Conservation (phyloP, 2,797 vertebrate genomes). For the Acridotheres tristis region DNA sequence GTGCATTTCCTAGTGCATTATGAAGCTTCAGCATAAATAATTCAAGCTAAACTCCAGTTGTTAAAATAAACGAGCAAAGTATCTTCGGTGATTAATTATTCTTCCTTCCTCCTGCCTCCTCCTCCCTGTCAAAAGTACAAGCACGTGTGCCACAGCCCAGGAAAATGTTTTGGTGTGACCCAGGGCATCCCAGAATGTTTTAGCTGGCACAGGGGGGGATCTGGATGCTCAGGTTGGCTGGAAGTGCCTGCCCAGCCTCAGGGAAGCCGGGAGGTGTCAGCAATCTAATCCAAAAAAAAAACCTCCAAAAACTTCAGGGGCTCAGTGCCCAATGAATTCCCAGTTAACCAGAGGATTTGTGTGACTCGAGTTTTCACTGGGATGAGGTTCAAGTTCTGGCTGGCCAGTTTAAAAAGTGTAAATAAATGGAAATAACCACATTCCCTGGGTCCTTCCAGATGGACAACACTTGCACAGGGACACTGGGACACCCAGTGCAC, state of each 20-base stretch:
- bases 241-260: background rate
- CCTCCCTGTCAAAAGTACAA: background rate
- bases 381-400: background rate
- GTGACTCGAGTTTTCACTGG: background rate
- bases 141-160: background rate
- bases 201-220: background rate
- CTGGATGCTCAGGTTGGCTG: accelerated
- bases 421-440: background rate
- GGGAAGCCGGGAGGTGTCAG: background rate
- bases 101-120: background rate
- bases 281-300: background rate
- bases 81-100: conserved; percentile 35
- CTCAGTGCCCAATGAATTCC: background rate
- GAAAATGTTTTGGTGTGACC: accelerated
- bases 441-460: background rate
- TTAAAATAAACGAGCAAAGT: conserved; percentile 51
- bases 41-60: conserved; percentile 57
- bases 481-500: background rate
- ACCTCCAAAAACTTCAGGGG: background rate
- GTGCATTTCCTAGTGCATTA: conserved; percentile 55
- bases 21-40: conserved; percentile 49
- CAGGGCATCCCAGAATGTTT: background rate
- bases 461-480: accelerated
- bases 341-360: background rate
- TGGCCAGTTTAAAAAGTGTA: background rate